phyloP scores from a whole-genome alignment of 2,113 vertebrate genomes.

The Ceyx margarethae region DNA sequence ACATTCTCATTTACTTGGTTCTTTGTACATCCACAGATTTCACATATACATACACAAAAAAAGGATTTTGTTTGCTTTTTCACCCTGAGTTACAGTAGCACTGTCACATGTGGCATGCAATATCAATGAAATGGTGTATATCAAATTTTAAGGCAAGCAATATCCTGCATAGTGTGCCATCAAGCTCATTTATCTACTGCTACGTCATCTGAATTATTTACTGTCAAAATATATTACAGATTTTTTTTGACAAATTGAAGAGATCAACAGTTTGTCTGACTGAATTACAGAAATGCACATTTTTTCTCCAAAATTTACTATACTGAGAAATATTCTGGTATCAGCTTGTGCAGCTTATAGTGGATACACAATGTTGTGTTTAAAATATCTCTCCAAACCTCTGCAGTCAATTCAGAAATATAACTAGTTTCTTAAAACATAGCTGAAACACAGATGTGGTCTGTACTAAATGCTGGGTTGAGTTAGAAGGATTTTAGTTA shows the following conservation, averaged over 20 bases:
- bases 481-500: not conserved
- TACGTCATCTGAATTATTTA: not conserved
- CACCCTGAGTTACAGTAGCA: not conserved
- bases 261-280: not conserved
- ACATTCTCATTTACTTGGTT: not conserved
- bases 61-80: not conserved
- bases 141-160: not conserved
- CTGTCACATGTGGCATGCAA: not conserved
- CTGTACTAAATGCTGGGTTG: not conserved
- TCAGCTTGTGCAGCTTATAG: not conserved
- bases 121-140: not conserved
- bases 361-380: not conserved
- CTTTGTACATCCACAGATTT: not conserved
- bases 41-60: not conserved
- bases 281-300: not conserved
- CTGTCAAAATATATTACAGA: not conserved
- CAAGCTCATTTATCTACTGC: not conserved
- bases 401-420: not conserved
- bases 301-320: not conserved
- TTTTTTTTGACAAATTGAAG: not conserved
- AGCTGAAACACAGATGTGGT: not conserved
- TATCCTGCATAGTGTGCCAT: not conserved
- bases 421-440: not conserved
- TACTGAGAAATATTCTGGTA: not conserved
- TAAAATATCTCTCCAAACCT: not conserved